These are phyloP conservation scores for Tupiocoris notatus DNA, from an alignment of 2,888 invertebrate species.

Conservation along the genomic window DNA sequence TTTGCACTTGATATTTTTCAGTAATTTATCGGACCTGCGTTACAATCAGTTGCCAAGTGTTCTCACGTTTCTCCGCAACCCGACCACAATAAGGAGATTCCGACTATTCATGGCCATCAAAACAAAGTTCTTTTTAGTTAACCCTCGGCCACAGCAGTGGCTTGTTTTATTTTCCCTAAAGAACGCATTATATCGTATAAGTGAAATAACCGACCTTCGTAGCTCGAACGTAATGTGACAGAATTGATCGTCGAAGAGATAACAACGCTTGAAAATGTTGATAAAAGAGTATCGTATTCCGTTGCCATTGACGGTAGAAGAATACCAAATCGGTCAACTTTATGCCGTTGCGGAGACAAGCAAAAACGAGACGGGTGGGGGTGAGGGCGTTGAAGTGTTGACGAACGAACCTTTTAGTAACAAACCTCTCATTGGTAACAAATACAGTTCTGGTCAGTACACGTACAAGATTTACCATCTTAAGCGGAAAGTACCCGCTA, in stretches of 20 bases:
- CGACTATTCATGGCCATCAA: too few species aligned
- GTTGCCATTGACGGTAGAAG: conserved; percentile 93
- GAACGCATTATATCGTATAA: too few species aligned
- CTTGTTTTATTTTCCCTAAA: too few species aligned
- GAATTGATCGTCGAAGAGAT: not conserved
- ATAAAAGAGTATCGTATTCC: conserved; percentile 68
- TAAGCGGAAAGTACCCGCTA: conserved; percentile 86
- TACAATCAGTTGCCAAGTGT: too few species aligned
- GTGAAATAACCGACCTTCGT: too few species aligned
- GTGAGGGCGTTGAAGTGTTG: conserved; percentile 75
- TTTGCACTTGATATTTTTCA: too few species aligned
- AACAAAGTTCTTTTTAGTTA: too few species aligned
- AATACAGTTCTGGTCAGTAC: conserved; percentile 85
- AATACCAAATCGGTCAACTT: conserved; percentile 99
- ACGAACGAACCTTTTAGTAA: conserved; percentile 97
- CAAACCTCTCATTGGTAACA: conserved; percentile 80
- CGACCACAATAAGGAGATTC: too few species aligned
- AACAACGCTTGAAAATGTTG: conserved; percentile 53
- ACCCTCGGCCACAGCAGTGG: too few species aligned
- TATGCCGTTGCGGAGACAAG: conserved; percentile 87
- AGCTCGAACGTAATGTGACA: not conserved
- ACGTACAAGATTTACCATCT: conserved; percentile 99
- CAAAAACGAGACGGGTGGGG: conserved; percentile 68
- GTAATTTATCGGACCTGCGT: too few species aligned
- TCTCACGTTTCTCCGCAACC: too few species aligned